Base-by-base conservation (phyloP, 1,140 invertebrate genomes). In the Varroa destructor region DNA sequence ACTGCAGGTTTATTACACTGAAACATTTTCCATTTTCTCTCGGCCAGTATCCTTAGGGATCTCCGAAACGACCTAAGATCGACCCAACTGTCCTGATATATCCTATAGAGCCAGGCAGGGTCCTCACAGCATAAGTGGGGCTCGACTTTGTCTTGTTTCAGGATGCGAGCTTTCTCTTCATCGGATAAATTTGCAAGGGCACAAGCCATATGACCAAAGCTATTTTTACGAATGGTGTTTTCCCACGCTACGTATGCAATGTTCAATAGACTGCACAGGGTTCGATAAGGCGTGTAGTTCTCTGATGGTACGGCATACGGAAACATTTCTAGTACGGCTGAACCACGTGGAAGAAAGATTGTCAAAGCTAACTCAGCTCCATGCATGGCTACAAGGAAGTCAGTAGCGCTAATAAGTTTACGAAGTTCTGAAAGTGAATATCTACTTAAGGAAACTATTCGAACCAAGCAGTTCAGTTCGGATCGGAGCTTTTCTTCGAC, bases 71-170 rank as follows among this genome's bases (percentile, higher is more conserved):
- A 71, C n/a, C 54, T 25, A 5, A 81, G 72, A 74, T 82, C 78
- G 0, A 84, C 80, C 43, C 75, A 43, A 14, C 82, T 84, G 75
- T 84, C 83, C 75, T 84, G 83, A 75, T 83, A 84, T 72, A 83
- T 83, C 72, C 81, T 77, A 76, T 79, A 84, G 56, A 84, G 74
- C 80, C 82, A 84, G 6, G 77, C 78, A 5, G 83, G 81, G 74
- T 84, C 77, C 71, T 79, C 74, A 74, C 83, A 84, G 74, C 83
- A 84, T 43, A 82, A 72, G 74, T 83, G 81, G 6, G 75, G 73
- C 10, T 77, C 77, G 40, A 83, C 79, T 51, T 77, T 73, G n/a
- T 75, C 77, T 55, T 77, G 78, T 2, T 72, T 37, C 42, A 76
- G 61, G 58, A 84, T 82, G 61, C 74, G 43, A 43, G 75, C 55